phyloP scores from a whole-genome alignment of 1,140 invertebrate genomes.

The Theocolax elegans region DNA sequence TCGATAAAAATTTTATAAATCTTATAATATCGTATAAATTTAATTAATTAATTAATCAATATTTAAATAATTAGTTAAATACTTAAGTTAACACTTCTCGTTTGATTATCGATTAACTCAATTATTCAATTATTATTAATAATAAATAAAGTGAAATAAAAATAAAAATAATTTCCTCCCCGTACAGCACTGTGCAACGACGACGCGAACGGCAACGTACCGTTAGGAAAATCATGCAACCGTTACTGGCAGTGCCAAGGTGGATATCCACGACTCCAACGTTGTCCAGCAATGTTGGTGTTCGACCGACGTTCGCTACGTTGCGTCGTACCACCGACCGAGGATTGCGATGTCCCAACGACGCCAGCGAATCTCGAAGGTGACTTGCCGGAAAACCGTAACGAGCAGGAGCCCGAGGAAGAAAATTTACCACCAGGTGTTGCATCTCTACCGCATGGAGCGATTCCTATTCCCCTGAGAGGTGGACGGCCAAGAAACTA shows the following conservation, averaged over 20 bases:
- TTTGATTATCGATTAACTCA: too few species aligned
- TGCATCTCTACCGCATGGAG: constrained; percentile 58
- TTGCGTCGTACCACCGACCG: constrained; percentile 89
- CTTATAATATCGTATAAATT: too few species aligned
- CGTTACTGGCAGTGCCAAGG: constrained; percentile 94
- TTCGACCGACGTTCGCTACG: constrained; percentile 85
- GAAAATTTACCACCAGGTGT: constrained; percentile 65
- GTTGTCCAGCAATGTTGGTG: constrained; percentile 90
- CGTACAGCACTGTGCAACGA: constrained; percentile 89
- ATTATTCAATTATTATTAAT: too few species aligned
- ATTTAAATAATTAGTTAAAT: too few species aligned
- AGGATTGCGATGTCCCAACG: constrained; percentile 85
- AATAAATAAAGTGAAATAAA: too few species aligned
- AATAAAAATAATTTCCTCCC: too few species aligned
- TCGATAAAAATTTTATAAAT: too few species aligned
- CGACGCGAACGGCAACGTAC: constrained; percentile 82
- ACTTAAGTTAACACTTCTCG: too few species aligned
- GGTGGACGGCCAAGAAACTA: constrained; percentile 30
- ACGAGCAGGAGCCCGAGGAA: constrained; percentile 64
- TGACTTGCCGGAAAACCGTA: constrained; percentile 55
- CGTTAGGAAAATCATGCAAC: constrained; percentile 89
- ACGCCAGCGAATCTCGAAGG: constrained; percentile 71
- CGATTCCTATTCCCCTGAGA: constrained; percentile 57
- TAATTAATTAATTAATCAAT: too few species aligned
- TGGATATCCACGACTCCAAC: constrained; percentile 88